phyloP scores from a whole-genome alignment of 2,888 invertebrate species.

The Bursaphelenchus okinawaensis region DNA sequence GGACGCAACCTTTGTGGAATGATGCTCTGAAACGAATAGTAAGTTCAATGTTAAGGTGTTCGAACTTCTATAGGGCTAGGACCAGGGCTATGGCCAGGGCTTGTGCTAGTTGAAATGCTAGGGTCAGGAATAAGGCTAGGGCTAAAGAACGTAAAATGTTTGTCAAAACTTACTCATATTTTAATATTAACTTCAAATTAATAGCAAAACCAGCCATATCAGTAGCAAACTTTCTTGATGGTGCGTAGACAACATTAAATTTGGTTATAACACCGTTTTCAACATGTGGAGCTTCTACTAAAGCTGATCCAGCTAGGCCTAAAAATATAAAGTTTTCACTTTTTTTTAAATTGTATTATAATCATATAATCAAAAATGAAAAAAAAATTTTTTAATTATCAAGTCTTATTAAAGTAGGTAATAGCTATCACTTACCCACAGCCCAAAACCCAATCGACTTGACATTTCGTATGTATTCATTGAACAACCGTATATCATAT shows the following conservation, averaged over 20 bases:
- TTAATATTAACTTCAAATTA: constrained; percentile 24
- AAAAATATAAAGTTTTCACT: constrained; percentile 1
- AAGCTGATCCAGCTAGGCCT: constrained; percentile 35
- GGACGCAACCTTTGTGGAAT: constrained; percentile 35
- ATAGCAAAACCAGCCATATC: constrained; percentile 41
- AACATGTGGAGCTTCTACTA: constrained; percentile 39
- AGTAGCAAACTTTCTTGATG: constrained; percentile 27
- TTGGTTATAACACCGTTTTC: constrained; percentile 32
- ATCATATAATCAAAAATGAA: not conserved
- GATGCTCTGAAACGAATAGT: constrained; percentile 23
- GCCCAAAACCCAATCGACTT: constrained; percentile 37
- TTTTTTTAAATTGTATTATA: not conserved
- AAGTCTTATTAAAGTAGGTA: too few relatives aligned
- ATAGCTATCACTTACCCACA: constrained; percentile 35
- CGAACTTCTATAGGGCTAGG: too few relatives aligned
- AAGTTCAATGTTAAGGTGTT: not conserved
- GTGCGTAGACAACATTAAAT: constrained; percentile 34
- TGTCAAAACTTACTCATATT: constrained; percentile 17
- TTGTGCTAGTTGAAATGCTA: too few relatives aligned
- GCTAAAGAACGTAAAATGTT: too few relatives aligned
- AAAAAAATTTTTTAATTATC: constrained; percentile 7
- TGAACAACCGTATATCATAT: constrained; percentile 80
- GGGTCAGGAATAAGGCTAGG: too few relatives aligned
- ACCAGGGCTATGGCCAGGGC: too few relatives aligned
- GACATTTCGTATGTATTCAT: constrained; percentile 61